Evolutionary conservation across 2,113 vertebrate genomes (phyloP).

Genomic region (Neolamprologus fasciatus): DNA sequence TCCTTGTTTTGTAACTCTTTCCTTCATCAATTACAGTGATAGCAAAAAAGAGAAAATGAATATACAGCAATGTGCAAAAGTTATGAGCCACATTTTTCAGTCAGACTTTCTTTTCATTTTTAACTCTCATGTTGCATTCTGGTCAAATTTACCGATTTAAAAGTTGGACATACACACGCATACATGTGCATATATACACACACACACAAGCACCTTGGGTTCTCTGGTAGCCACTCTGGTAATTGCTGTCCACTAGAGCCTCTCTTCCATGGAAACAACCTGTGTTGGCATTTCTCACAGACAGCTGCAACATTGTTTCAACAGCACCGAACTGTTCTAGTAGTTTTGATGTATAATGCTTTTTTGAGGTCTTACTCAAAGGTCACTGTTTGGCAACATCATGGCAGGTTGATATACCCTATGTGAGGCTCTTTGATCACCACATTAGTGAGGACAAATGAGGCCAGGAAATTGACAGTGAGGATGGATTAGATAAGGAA

Average conservation of each 20-base stretch:
- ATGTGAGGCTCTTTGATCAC: not conserved
- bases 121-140: not conserved
- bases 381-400: not conserved
- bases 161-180: rapidly evolving
- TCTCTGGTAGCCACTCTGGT: rapidly evolving
- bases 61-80: not conserved
- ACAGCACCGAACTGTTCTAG: not conserved
- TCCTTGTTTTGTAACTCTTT: not conserved
- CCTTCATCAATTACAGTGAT: rapidly evolving
- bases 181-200: not conserved
- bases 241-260: not conserved
- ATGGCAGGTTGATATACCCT: not conserved
- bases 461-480: not conserved
- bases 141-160: rapidly evolving
- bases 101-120: rapidly evolving
- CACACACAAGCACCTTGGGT: rapidly evolving
- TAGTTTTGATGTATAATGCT: not conserved
- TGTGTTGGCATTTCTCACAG: not conserved
- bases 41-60: not conserved
- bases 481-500: not conserved
- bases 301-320: not conserved
- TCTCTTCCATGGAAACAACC: not conserved
- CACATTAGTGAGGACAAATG: not conserved
- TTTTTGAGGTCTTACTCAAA: not conserved
- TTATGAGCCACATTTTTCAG: not conserved